Base-by-base conservation (phyloP, 2,888 invertebrate genomes). In the Drosophila anceps region DNA sequence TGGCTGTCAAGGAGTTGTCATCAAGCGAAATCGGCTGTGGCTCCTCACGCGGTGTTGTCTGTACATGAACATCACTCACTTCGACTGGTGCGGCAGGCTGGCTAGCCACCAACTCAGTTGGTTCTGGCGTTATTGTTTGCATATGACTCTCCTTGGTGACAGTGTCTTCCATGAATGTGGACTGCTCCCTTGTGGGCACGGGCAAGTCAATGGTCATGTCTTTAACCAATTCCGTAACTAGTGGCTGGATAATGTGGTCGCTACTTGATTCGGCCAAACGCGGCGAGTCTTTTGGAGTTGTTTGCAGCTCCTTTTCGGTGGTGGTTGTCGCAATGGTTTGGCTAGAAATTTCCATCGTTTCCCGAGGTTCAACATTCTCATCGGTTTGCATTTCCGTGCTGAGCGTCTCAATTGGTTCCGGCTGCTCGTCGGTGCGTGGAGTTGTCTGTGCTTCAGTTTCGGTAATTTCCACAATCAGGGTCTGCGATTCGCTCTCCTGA, bases 401-500 rank as follows among this genome's bases (percentile, higher is more conserved):
- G 18, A 69, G 46, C 3, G 53, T 57, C 33, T 83, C 79, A 5
- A 81, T 59, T 0, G 78, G 51, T 8, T 58, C 63, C 0, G 57
- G 62, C 39, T 82, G 85, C 78, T 93, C 92, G 64, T 77, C 79
- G 27, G 67, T 68, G 13, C 83, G 63, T 1, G 90, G 85, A 13
- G 88, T 84, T 20, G 92, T 91, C 82, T 93, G 93, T 4, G 90
- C 85, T 68, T 93, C 93, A 0, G 92, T 92, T 75, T 94, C 94
- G 1, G 82, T 76, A 1, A 91, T 88, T 44, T 92, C 89, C 4
- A 92, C 73, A 29, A 76, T 50, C 27, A 88, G 53, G 0, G 93
- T 93, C 76, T 93, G 93, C 1, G 91, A 89, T 44, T 93, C 92
- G 31, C 82, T 88, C 60, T 93, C 93, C 44, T 81, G 89, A 46